Conservation (phyloP, 2,113 vertebrate species). For the Hemiscyllium ocellatum region DNA sequence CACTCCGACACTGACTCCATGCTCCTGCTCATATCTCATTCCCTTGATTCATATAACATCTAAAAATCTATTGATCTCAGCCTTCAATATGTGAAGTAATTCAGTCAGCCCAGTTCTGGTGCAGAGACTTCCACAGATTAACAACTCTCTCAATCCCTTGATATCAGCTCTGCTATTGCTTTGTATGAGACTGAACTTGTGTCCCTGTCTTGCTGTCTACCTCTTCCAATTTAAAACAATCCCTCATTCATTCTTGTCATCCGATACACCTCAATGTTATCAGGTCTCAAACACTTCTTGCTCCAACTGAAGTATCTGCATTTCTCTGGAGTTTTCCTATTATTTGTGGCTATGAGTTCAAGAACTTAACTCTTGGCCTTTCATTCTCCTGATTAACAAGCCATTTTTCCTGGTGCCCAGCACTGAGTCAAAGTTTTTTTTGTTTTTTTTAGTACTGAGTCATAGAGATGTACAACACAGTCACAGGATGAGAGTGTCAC, state of each 20-base stretch:
- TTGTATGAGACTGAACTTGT: neutral
- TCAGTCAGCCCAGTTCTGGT: neutral
- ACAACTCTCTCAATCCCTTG: neutral
- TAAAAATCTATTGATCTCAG: neutral
- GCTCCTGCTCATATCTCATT: neutral
- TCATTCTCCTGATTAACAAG: too few relatives aligned
- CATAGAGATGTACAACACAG: too few relatives aligned
- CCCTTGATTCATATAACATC: neutral
- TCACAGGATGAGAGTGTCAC: too few relatives aligned
- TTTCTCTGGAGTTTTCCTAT: too few relatives aligned
- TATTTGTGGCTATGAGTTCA: too few relatives aligned
- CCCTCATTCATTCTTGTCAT: neutral
- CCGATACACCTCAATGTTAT: neutral
- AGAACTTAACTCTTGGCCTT: too few relatives aligned
- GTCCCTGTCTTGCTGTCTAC: too few relatives aligned
- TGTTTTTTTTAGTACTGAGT: too few relatives aligned
- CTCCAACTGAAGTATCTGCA: neutral
- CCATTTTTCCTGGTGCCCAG: too few relatives aligned
- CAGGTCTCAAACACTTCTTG: neutral
- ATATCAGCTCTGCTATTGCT: neutral
- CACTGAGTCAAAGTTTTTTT: too few relatives aligned
- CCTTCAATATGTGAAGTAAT: neutral
- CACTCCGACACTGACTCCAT: neutral
- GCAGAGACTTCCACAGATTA: neutral
- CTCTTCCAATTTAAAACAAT: too few relatives aligned